These are phyloP conservation scores for Hucho hucho DNA, from an alignment of 2,113 vertebrate species.

Conservation along the genomic window DNA sequence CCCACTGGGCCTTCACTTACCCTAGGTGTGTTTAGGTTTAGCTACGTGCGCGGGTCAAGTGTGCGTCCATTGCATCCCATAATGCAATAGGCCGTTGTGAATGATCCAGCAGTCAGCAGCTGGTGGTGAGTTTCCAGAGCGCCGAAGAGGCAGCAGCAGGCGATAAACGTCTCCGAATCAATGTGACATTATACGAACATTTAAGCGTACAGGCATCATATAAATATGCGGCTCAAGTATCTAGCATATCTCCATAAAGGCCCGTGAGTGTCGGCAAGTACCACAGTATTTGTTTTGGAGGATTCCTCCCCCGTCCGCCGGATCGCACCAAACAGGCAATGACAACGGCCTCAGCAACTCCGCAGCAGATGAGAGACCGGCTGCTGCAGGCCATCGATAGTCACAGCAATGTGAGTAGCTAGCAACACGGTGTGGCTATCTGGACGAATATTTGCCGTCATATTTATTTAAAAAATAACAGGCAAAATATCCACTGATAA, in stretches of 20 bases:
- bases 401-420: slow-evolving; percentile 90
- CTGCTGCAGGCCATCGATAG: slow-evolving; percentile 97
- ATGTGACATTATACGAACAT: slow-evolving; percentile 59
- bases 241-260: slow-evolving; percentile 59
- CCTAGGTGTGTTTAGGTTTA: no score
- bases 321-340: slow-evolving; percentile 86
- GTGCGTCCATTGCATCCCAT: slow-evolving; percentile 44
- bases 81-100: slow-evolving; percentile 67
- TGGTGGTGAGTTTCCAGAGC: slow-evolving; percentile 61
- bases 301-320: slow-evolving; percentile 82
- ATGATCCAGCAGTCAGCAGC: slow-evolving; percentile 50
- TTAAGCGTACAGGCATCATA: slow-evolving; percentile 46
- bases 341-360: slow-evolving; percentile 93
- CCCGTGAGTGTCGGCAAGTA: slow-evolving; percentile 69
- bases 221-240: slow-evolving; percentile 76
- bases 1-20: no score
- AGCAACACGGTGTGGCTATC: neutral
- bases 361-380: slow-evolving; percentile 98
- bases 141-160: slow-evolving; percentile 52
- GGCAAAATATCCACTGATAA: no score
- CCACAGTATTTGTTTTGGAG: slow-evolving; percentile 75
- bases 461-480: no score
- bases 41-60: slow-evolving; percentile 45
- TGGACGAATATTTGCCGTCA: neutral
- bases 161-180: slow-evolving; percentile 50